These are phyloP conservation scores for Macaria liturata DNA, from an alignment of 2,888 invertebrate species.

Conservation along the genomic window DNA sequence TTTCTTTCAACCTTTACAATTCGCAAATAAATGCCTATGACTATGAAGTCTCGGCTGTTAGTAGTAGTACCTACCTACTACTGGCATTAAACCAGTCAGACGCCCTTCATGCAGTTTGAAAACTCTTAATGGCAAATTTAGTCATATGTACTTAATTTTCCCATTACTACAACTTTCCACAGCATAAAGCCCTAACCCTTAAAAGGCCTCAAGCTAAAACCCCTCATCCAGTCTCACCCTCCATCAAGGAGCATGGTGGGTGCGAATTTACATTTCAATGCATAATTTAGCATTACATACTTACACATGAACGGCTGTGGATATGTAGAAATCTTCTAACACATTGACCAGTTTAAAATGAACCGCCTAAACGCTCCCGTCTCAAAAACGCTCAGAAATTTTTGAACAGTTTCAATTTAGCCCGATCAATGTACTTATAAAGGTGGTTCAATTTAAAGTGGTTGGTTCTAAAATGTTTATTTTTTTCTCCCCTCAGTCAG, in stretches of 20 bases:
- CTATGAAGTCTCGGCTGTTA: too few species aligned
- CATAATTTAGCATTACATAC: constrained; percentile 73
- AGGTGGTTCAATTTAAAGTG: constrained; percentile 3
- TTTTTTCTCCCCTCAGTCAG: constrained; percentile 70
- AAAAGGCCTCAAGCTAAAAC: constrained; percentile 14
- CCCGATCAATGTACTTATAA: too few species aligned
- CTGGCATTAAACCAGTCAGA: too few species aligned
- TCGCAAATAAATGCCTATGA: too few species aligned
- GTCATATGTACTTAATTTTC: too few species aligned
- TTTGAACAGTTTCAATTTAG: neutral
- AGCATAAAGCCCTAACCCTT: too few species aligned
- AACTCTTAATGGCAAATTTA: too few species aligned
- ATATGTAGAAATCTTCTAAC: constrained; percentile 29
- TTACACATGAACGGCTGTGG: constrained; percentile 41
- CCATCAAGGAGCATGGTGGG: constrained; percentile 25
- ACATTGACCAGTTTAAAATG: constrained; percentile 11
- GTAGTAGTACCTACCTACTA: too few species aligned
- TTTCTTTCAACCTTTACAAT: too few species aligned
- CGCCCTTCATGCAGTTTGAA: too few species aligned
- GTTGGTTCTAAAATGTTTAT: constrained; percentile 39
- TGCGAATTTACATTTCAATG: constrained; percentile 77
- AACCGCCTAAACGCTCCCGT: neutral
- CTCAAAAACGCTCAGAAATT: neutral
- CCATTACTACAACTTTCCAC: too few species aligned
- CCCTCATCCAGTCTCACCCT: constrained; percentile 17